phyloP scores from a whole-genome alignment of 1,140 invertebrate genomes.

The Diachasmimorpha longicaudata region DNA sequence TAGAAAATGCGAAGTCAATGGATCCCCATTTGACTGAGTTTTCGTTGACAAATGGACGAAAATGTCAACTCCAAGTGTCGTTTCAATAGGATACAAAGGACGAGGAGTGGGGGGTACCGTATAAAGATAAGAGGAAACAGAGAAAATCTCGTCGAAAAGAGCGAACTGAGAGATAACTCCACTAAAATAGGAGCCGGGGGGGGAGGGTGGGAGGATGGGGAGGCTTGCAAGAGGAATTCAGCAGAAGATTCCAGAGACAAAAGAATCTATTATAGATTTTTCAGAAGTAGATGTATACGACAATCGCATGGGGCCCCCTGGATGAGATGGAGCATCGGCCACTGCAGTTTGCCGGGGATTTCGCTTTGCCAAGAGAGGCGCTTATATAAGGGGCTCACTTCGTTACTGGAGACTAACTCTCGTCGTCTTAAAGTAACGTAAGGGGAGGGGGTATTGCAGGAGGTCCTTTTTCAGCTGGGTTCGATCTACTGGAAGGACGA shows the following conservation, averaged over 20 bases:
- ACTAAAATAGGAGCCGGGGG: background rate
- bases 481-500: background rate
- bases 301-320: background rate
- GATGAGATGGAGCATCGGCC: background rate
- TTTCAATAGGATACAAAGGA: background rate
- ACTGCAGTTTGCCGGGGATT: background rate
- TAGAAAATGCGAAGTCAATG: background rate
- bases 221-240: background rate
- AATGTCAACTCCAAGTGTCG: constrained; percentile 8
- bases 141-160: background rate
- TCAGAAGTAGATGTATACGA: background rate
- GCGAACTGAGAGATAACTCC: background rate
- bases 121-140: background rate
- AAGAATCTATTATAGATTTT: constrained; percentile 20
- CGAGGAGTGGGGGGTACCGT: too few species aligned
- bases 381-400: constrained; percentile 2
- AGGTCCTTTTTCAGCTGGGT: background rate
- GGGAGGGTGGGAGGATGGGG: background rate
- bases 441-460: too few species aligned
- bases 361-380: background rate
- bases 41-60: background rate
- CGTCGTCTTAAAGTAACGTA: background rate
- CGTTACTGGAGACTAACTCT: background rate
- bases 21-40: constrained; percentile 3
- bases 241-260: background rate